Conservation (phyloP, 2,797 vertebrate species). For the Lophius americanus region DNA sequence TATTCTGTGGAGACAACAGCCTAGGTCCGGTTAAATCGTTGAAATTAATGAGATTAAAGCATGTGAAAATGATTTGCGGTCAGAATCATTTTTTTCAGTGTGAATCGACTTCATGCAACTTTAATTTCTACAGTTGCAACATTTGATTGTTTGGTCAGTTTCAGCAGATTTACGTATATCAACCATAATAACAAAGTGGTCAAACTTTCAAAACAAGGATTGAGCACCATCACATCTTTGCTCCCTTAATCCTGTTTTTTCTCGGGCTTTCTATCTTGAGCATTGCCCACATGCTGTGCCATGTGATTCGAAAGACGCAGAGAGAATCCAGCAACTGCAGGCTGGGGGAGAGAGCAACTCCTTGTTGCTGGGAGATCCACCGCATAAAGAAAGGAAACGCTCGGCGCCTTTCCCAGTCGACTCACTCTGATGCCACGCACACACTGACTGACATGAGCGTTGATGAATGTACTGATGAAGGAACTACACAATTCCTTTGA, state of each 20-base stretch:
- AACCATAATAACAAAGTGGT: no score
- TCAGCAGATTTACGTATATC: no score
- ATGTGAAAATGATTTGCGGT: no score
- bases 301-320: slow-evolving; percentile 22
- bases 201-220: no score
- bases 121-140: no score
- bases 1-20: no score
- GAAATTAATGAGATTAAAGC: no score
- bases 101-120: no score
- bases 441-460: slow-evolving; percentile 19
- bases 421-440: slow-evolving; percentile 21
- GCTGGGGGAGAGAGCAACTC: slow-evolving; percentile 10
- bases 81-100: no score
- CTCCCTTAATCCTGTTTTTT: slow-evolving; percentile 15
- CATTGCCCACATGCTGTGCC: slow-evolving; percentile 34
- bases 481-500: slow-evolving; percentile 1
- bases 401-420: slow-evolving; percentile 16
- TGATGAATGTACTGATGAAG: slow-evolving; percentile 24
- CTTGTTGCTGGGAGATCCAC: slow-evolving; percentile 10
- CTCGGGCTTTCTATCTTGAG: slow-evolving; percentile 16
- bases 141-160: no score
- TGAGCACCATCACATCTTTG: no score
- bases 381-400: slow-evolving; percentile 3
- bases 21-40: no score
- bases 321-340: slow-evolving; percentile 17